A percentile compares a stretch with the other conserved stretches of the same genome.
Conservation (phyloP, 2,113 vertebrate species). For the Oryctolagus cuniculus region DNA sequence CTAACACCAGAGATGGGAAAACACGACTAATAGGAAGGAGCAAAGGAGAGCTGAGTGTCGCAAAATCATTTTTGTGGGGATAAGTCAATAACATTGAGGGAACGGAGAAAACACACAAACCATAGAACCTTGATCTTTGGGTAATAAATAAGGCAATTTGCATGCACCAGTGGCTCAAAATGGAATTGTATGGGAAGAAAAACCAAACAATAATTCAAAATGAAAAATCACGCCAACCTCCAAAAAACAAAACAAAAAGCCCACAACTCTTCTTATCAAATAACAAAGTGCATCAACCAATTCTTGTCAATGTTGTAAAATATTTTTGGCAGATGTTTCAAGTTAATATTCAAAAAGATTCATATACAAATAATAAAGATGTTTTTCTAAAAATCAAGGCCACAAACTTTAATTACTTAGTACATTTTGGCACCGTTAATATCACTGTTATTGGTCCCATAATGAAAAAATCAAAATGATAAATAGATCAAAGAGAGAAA, state of each 20-base stretch:
- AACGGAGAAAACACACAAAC: constrained; percentile 2
- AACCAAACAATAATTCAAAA: constrained; percentile 62
- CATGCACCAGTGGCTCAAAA: constrained; percentile 41
- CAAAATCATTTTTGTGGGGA: not conserved
- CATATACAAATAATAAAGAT: not conserved
- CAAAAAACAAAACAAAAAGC: not conserved
- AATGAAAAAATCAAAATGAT: not conserved
- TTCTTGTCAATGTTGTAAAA: not conserved
- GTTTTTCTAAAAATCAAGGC: not conserved
- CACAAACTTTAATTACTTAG: not conserved
- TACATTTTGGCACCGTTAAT: not conserved
- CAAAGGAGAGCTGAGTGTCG: not conserved
- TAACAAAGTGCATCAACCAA: not conserved
- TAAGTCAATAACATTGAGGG: not conserved
- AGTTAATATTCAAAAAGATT: not conserved
- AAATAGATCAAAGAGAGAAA: not conserved
- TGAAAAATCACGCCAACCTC: constrained; percentile 38
- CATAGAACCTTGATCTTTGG: not conserved
- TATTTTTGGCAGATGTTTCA: not conserved
- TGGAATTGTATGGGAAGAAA: constrained; percentile 59
- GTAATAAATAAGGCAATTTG: constrained; percentile 64
- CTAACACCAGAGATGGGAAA: not conserved
- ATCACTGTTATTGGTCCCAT: not conserved
- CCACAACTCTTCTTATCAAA: not conserved
- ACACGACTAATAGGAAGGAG: not conserved